These are phyloP conservation scores for Argya squamiceps DNA, from an alignment of 2,797 vertebrate species.

Conservation along the genomic window DNA sequence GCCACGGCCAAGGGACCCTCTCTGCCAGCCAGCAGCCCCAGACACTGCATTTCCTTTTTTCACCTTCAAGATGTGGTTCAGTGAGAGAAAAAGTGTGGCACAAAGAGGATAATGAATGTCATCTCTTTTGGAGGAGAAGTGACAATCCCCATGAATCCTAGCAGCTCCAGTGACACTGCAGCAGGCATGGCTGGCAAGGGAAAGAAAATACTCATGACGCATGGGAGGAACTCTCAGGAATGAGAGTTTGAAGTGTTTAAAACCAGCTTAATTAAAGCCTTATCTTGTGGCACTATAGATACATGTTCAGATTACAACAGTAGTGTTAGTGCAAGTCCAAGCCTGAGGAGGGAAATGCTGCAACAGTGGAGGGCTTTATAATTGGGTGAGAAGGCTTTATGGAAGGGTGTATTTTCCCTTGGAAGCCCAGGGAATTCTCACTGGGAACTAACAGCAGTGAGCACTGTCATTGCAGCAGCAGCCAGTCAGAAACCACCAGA, in stretches of 20 bases:
- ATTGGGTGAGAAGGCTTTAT: background rate
- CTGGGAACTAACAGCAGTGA: background rate
- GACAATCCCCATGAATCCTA: rapidly evolving
- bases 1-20: background rate
- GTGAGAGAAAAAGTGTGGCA: background rate
- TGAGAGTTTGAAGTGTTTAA: background rate
- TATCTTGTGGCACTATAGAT: background rate
- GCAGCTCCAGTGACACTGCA: background rate
- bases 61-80: background rate
- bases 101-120: background rate
- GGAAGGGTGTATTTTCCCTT: background rate
- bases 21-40: background rate
- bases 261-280: background rate
- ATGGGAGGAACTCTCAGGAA: background rate
- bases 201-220: background rate
- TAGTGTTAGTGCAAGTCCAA: background rate
- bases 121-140: background rate
- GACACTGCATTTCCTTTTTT: background rate
- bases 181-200: background rate
- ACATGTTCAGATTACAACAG: background rate
- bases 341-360: background rate
- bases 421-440: background rate
- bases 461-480: background rate
- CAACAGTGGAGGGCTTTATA: background rate
- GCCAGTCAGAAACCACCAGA: background rate